Percentiles rank a stretch among this genome's conserved stretches.
Evolutionary conservation across 2,113 vertebrate species (phyloP).

Genomic region (Syngnathoides biaculeatus): DNA sequence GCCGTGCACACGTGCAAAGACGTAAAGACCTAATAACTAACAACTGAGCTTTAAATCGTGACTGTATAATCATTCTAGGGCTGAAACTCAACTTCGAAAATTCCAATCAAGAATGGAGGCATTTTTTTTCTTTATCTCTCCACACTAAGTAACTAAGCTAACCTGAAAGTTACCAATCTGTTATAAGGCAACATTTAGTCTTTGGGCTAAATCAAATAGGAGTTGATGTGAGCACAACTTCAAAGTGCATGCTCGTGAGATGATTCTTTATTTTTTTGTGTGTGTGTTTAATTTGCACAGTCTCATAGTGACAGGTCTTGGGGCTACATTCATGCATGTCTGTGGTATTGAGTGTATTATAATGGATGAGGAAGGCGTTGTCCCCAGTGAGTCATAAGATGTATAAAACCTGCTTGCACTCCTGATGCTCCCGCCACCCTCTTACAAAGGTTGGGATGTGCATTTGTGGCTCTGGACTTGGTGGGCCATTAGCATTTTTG

Average conservation of each 20-base stretch:
- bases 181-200: slow-evolving; percentile 14
- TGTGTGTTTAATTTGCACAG: slow-evolving; percentile 1
- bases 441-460: slow-evolving; percentile 1
- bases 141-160: slow-evolving; percentile 50
- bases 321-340: slow-evolving; percentile 36
- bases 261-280: neutral
- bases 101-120: slow-evolving; percentile 52
- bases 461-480: slow-evolving; percentile 4
- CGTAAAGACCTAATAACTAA: neutral
- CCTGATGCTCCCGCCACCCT: neutral
- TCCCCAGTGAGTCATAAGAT: slow-evolving; percentile 52
- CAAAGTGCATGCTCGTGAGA: slow-evolving; percentile 4
- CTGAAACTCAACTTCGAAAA: slow-evolving; percentile 47
- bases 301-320: neutral
- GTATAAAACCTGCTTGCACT: slow-evolving; percentile 61
- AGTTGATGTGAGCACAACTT: neutral
- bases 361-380: slow-evolving; percentile 63
- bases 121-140: slow-evolving; percentile 43
- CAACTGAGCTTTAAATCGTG: slow-evolving; percentile 1
- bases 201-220: slow-evolving; percentile 35
- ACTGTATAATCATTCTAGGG: slow-evolving; percentile 53
- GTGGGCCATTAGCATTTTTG: neutral
- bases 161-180: slow-evolving; percentile 48
- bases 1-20: no score
- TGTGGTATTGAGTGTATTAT: slow-evolving; percentile 46